phyloP scores from a whole-genome alignment of 2,113 vertebrate genomes.

The Gallinago media region DNA sequence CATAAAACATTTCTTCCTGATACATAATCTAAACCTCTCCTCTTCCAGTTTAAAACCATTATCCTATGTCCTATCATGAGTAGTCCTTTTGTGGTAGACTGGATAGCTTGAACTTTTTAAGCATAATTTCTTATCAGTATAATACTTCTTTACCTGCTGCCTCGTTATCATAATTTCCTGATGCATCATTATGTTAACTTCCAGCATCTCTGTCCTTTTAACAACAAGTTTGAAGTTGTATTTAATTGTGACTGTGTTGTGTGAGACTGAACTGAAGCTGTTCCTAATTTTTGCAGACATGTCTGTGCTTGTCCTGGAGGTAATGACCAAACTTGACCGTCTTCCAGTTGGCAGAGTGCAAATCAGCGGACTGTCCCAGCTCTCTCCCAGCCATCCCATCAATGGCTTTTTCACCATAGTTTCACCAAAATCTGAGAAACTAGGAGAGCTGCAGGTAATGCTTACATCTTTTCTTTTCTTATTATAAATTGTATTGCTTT shows the following conservation, averaged over 20 bases:
- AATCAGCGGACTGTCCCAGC: slow-evolving; percentile 82
- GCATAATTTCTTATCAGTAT: rapidly evolving
- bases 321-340: slow-evolving; percentile 85
- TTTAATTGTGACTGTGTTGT: rapidly evolving
- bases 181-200: rapidly evolving
- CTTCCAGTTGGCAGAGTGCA: slow-evolving; percentile 86
- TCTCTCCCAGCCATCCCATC: slow-evolving; percentile 86
- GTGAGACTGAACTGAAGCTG: neutral
- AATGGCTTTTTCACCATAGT: slow-evolving; percentile 87
- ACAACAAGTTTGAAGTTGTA: neutral
- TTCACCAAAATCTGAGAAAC: slow-evolving; percentile 87
- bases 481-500: neutral
- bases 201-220: neutral
- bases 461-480: neutral
- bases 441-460: slow-evolving; percentile 92
- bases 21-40: rapidly evolving
- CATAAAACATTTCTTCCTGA: rapidly evolving
- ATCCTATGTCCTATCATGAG: rapidly evolving
- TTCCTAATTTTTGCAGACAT: slow-evolving; percentile 83
- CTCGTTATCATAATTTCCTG: rapidly evolving
- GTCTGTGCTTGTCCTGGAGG: slow-evolving; percentile 89
- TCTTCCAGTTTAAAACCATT: rapidly evolving
- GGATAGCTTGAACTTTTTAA: neutral
- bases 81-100: neutral
- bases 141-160: neutral